Evolutionary conservation across 2,888 invertebrate species (phyloP).

Genomic region (Dermolepida albohirtum): DNA sequence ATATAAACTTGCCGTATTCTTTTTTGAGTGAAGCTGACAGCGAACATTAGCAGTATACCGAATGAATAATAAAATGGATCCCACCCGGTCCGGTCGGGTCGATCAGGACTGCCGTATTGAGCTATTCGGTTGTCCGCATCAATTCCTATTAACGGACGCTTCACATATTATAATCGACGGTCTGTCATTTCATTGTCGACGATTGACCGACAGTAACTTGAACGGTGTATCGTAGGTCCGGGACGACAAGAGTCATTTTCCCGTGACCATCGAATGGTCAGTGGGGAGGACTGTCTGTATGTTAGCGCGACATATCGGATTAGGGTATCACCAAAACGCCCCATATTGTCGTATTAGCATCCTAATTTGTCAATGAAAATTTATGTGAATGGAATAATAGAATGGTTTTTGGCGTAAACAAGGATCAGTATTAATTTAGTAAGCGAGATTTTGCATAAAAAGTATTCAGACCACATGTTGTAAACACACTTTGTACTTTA

Average conservation of each 20-base stretch:
- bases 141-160: conserved; percentile 15
- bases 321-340: conserved; percentile 20
- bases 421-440: too few species aligned
- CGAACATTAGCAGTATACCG: conserved; percentile 19
- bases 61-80: conserved; percentile 31
- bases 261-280: too few species aligned
- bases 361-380: conserved; percentile 22
- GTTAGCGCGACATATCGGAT: neutral
- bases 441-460: too few species aligned
- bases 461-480: too few species aligned
- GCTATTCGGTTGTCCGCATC: conserved; percentile 16
- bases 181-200: too few species aligned
- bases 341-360: conserved; percentile 15
- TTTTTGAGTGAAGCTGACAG: conserved; percentile 34
- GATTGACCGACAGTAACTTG: too few species aligned
- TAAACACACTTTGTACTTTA: too few species aligned
- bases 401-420: neutral
- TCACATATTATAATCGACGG: conserved; percentile 2
- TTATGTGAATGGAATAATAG: conserved; percentile 1
- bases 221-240: too few species aligned
- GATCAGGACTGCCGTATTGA: conserved; percentile 24
- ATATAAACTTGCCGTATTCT: conserved; percentile 8
- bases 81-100: conserved; percentile 16
- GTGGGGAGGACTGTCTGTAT: too few species aligned
- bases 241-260: too few species aligned